phyloP scores from a whole-genome alignment of 2,888 invertebrate genomes.

The Hemistola chrysoprasaria region DNA sequence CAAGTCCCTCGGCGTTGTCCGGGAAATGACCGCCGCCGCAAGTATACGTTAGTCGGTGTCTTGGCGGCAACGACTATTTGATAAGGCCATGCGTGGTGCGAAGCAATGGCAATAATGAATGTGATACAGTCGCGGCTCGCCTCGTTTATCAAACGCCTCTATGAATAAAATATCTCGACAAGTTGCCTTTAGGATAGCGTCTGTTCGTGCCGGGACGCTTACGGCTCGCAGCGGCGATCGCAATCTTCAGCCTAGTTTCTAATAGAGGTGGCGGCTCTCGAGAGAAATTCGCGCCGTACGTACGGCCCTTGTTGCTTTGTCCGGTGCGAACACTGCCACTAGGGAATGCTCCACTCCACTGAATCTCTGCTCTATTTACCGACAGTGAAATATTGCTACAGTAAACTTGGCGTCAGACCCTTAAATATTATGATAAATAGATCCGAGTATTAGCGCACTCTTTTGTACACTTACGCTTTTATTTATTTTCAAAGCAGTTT shows the following conservation, averaged over 20 bases:
- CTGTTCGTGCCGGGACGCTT: conserved; percentile 66
- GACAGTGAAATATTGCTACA: conserved; percentile 32
- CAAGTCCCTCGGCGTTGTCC: conserved; percentile 61
- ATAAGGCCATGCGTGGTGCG: conserved; percentile 70
- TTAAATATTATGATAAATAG: conserved; percentile 32
- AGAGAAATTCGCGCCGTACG: conserved; percentile 58
- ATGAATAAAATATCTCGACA: conserved; percentile 77
- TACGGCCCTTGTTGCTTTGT: conserved; percentile 48
- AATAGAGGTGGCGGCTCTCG: conserved; percentile 59
- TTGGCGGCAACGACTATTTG: conserved; percentile 74
- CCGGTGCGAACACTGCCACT: conserved; percentile 45
- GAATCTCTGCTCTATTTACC: conserved; percentile 34
- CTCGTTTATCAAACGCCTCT: conserved; percentile 74
- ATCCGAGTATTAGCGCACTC: conserved; percentile 17
- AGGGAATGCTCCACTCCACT: conserved; percentile 39
- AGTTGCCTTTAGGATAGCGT: conserved; percentile 66
- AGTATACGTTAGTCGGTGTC: conserved; percentile 49
- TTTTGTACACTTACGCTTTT: conserved; percentile 1
- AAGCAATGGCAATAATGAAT: conserved; percentile 75
- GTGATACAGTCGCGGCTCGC: conserved; percentile 67
- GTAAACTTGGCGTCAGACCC: conserved; percentile 31
- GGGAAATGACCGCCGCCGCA: conserved; percentile 41
- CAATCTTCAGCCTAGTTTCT: conserved; percentile 58
- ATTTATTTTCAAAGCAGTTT: too few relatives aligned
- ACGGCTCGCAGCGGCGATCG: conserved; percentile 60